Conservation (phyloP, 2,113 vertebrate genomes). For the Sardina pilchardus region DNA sequence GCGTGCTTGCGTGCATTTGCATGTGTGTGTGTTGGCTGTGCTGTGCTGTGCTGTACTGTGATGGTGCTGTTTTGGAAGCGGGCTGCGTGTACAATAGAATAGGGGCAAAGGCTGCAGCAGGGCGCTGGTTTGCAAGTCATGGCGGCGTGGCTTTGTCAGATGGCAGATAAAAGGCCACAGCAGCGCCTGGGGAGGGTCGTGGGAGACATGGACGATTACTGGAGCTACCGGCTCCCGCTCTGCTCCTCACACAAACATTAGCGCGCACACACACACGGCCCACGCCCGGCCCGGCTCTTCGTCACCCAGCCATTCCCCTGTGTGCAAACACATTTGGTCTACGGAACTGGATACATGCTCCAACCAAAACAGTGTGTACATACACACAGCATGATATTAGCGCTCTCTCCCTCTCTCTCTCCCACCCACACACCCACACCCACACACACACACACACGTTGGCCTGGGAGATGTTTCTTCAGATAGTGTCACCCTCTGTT, state of each 20-base stretch:
- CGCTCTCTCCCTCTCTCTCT: not conserved
- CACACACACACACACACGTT: not conserved
- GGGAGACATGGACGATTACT: not conserved
- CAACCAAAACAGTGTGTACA: not conserved
- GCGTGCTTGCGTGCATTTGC: not conserved
- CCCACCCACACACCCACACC: not conserved
- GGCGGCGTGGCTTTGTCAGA: conserved; percentile 38
- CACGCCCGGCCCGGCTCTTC: not conserved
- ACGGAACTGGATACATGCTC: not conserved
- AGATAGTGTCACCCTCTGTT: conserved; percentile 23
- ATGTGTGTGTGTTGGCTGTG: not conserved
- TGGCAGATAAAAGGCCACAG: conserved; percentile 42
- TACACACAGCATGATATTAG: not conserved
- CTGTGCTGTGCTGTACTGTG: not conserved
- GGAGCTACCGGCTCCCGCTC: not conserved
- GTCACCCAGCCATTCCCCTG: not conserved
- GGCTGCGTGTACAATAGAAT: conserved; percentile 35
- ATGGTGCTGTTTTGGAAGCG: conserved; percentile 44
- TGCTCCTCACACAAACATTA: too few species aligned
- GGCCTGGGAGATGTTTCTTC: not conserved
- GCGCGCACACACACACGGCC: not conserved
- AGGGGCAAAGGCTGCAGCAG: conserved; percentile 41
- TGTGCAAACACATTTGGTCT: not conserved
- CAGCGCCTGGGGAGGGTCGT: not conserved
- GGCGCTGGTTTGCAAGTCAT: conserved; percentile 26